Conservation (phyloP, 2,888 invertebrate genomes). For the Troides helena region DNA sequence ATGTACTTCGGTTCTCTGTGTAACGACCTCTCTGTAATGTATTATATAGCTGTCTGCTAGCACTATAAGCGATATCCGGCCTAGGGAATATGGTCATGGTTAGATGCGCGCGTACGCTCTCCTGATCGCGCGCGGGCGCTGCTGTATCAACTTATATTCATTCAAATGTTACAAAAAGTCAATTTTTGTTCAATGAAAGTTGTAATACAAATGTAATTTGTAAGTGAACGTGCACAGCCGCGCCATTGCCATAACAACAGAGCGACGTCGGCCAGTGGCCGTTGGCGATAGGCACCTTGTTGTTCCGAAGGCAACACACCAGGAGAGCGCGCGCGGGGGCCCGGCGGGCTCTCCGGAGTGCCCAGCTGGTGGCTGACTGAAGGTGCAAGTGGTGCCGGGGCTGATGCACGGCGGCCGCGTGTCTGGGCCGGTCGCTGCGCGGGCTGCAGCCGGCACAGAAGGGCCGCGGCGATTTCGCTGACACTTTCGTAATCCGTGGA, state of each 20-base stretch:
- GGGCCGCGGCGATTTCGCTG: slow-evolving; percentile 63
- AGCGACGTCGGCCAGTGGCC: too few relatives aligned
- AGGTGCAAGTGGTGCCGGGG: slow-evolving; percentile 30
- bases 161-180: too few relatives aligned
- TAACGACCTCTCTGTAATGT: too few relatives aligned
- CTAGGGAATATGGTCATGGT: too few relatives aligned
- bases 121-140: too few relatives aligned
- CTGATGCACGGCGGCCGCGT: slow-evolving; percentile 40
- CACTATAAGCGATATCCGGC: too few relatives aligned
- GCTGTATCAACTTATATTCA: too few relatives aligned
- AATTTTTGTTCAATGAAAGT: too few relatives aligned
- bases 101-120: too few relatives aligned
- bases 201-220: too few relatives aligned
- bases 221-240: background rate
- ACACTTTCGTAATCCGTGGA: slow-evolving; percentile 47
- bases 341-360: background rate
- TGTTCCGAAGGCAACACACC: slow-evolving; percentile 5
- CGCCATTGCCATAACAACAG: slow-evolving; percentile 4
- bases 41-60: too few relatives aligned
- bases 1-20: too few relatives aligned
- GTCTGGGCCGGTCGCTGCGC: slow-evolving; percentile 43
- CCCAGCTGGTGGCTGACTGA: slow-evolving; percentile 10
- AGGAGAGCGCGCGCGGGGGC: background rate
- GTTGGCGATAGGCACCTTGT: slow-evolving; percentile 9
- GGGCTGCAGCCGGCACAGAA: slow-evolving; percentile 47